These are phyloP conservation scores for Platygyra sinensis DNA, from an alignment of 64 coral and sea anemone species.

Conservation along the genomic window DNA sequence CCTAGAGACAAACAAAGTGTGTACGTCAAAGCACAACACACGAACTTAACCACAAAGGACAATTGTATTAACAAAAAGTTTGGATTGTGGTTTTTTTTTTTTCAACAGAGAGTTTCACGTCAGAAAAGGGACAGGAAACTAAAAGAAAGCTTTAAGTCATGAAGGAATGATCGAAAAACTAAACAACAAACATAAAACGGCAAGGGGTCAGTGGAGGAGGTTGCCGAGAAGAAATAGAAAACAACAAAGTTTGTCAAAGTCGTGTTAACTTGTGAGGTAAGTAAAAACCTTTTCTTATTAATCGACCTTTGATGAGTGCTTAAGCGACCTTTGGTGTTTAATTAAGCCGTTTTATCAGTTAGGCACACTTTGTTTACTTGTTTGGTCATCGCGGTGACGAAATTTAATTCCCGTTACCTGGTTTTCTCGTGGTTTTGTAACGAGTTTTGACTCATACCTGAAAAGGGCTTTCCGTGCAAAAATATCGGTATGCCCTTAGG, in stretches of 20 bases:
- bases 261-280: conserved; percentile 4
- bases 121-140: neutral
- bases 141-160: neutral
- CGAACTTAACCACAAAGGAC: neutral
- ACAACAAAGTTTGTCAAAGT: neutral
- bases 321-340: neutral
- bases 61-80: neutral
- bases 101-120: neutral
- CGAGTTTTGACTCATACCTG: neutral
- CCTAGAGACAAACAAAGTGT: conserved; percentile 11
- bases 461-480: neutral
- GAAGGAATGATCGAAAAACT: conserved; percentile 9
- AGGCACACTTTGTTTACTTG: conserved; percentile 23
- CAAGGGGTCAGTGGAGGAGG: conserved; percentile 15
- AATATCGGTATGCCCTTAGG: neutral
- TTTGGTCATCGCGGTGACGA: neutral
- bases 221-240: neutral
- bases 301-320: neutral
- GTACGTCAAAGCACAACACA: neutral
- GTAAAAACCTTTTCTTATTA: neutral
- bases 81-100: neutral
- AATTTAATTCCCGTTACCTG: neutral
- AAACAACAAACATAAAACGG: neutral
- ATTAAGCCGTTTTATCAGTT: neutral
- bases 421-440: neutral